These are phyloP conservation scores for Lepetodrilus schrolli DNA, from an alignment of 2,888 invertebrate species.

Conservation along the genomic window DNA sequence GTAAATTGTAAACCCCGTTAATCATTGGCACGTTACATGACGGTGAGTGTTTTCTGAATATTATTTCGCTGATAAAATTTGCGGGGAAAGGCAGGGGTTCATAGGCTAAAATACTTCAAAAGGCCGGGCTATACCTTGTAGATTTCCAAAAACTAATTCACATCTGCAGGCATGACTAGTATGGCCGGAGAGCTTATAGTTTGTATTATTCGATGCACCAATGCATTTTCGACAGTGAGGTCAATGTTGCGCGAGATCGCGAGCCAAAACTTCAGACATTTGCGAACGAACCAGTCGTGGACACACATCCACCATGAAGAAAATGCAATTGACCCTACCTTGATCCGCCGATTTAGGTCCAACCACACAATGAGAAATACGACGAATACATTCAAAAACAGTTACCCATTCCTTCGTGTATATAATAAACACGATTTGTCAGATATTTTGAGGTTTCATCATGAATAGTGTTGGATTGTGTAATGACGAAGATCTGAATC, in stretches of 20 bases:
- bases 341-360: background rate
- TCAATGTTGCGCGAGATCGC: constrained; percentile 39
- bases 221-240: constrained; percentile 55
- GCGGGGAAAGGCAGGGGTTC: constrained; percentile 72
- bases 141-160: constrained; percentile 41
- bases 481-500: too few species aligned
- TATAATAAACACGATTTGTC: constrained; percentile 9
- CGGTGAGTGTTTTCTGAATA: constrained; percentile 78
- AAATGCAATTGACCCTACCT: constrained; percentile 26
- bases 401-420: background rate
- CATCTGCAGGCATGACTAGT: constrained; percentile 46
- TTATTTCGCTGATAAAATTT: constrained; percentile 78
- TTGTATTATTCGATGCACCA: constrained; percentile 53
- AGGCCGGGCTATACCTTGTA: constrained; percentile 39
- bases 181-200: constrained; percentile 39
- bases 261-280: constrained; percentile 33
- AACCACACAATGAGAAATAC: background rate
- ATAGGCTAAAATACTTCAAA: constrained; percentile 40
- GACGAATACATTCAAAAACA: background rate
- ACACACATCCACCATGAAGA: constrained; percentile 28
- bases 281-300: constrained; percentile 29
- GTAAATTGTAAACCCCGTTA: constrained; percentile 74
- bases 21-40: constrained; percentile 76
- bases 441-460: background rate
- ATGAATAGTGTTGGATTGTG: too few species aligned